Base-by-base conservation (phyloP, 2,113 vertebrate species). In the Microcebus jonahi region DNA sequence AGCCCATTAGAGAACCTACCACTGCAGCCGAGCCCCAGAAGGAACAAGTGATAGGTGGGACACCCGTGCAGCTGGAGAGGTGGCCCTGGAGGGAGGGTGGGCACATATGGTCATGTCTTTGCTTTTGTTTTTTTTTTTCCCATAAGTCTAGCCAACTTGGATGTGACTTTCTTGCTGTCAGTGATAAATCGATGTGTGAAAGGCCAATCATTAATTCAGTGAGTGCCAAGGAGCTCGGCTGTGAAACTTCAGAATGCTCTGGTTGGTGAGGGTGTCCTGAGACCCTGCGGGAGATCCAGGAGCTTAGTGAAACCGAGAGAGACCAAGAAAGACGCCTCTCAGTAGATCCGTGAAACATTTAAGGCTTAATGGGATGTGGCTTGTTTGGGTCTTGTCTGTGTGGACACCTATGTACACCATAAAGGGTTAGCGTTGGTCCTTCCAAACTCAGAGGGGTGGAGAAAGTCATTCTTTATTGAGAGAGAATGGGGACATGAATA, bases 111-210 rank as follows among this genome's bases (percentile, higher is more conserved):
- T 67, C 70, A 57, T 34, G 14, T 73, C 27, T 77, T 59, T 87
- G 83, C n/a, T 7, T 2, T 0, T 25, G 42, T 42, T 6, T 42
- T 1, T 2, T 7, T 36, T 14, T 1, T 3, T 21, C 75, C 8
- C 2, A 4, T 8, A 34, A 73, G 31, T 68, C 11, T 61, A 48
- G 13, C 42, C 17, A 82, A 13, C 18, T 93, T 59, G 3, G 67
- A 75, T 36, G 18, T 36, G 68, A 87, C 45, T 89, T 63, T 79
- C 53, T 95, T 86, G 12, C 36, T 79, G 25, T 50, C 12, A 23
- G 18, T 59, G 65, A 53, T 42, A 86, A 55, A 73, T 31, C 13
- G 63, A 55, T 2, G 8, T 59, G 20, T 48, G 48, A 61, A 79
- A 91, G 61, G 50, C 9, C 8, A 5, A 34, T 68, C 39, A 68